A percentile compares a stretch with the other conserved stretches of the same genome.
Conservation (phyloP, 37 sponge, comb jelly and placozoan genomes). For the Spongia lamella region DNA sequence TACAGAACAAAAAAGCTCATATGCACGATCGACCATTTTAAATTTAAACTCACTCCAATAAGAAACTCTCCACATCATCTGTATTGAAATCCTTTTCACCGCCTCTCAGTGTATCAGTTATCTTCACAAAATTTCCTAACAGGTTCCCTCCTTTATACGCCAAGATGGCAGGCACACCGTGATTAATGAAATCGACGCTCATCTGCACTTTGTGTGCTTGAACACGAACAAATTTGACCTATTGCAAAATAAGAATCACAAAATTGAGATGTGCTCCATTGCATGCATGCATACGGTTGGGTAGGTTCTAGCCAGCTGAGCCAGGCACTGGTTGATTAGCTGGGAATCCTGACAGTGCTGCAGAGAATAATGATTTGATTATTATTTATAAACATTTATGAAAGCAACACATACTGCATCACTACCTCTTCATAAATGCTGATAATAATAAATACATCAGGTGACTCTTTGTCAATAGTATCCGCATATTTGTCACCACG, state of each 20-base stretch:
- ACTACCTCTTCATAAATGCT: slow-evolving; percentile 78
- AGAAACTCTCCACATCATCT: slow-evolving; percentile 70
- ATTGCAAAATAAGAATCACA: background rate
- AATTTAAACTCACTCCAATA: slow-evolving; percentile 66
- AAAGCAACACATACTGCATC: slow-evolving; percentile 9
- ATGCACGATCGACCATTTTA: background rate
- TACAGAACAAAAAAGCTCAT: background rate
- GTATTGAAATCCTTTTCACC: slow-evolving; percentile 36
- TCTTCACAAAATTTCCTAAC: slow-evolving; percentile 74
- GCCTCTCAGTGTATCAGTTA: slow-evolving; percentile 61
- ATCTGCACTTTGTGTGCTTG: slow-evolving; percentile 52
- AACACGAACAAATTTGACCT: slow-evolving; percentile 78
- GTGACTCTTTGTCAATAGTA: slow-evolving; percentile 61
- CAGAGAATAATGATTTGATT: background rate
- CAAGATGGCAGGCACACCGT: slow-evolving; percentile 70
- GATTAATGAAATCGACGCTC: slow-evolving; percentile 57
- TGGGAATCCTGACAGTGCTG: slow-evolving; percentile 13
- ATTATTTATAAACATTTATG: background rate
- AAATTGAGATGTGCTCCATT: too few relatives aligned
- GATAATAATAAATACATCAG: slow-evolving; percentile 55
- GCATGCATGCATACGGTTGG: slow-evolving; percentile 56
- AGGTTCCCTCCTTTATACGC: slow-evolving; percentile 70
- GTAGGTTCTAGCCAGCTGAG: slow-evolving; percentile 54
- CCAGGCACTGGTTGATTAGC: slow-evolving; percentile 51
- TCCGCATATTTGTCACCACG: slow-evolving; percentile 68